phyloP scores from a whole-genome alignment of 2,888 invertebrate genomes.

The Ametastegia equiseti region DNA sequence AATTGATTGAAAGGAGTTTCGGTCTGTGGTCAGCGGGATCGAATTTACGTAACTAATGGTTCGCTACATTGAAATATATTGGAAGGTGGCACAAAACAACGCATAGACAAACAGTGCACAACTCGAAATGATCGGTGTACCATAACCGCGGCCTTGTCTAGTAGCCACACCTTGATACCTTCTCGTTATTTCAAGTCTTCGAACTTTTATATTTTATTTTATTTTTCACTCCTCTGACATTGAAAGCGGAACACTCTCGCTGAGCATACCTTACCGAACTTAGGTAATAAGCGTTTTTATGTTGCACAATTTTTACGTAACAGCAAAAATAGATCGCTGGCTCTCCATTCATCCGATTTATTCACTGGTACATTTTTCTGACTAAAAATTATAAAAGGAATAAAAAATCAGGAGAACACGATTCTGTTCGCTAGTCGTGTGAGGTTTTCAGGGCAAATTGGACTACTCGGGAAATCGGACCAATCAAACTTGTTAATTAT shows the following conservation, averaged over 20 bases:
- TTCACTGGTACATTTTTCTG: too few species aligned
- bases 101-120: not conserved
- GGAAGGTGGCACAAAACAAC: not conserved
- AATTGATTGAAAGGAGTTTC: not conserved
- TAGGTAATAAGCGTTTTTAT: too few species aligned
- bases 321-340: too few species aligned
- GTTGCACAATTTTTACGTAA: not conserved
- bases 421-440: too few species aligned
- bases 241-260: not conserved
- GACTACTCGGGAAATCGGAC: too few species aligned
- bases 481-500: too few species aligned
- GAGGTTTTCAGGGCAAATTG: too few species aligned
- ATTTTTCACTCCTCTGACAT: too few species aligned
- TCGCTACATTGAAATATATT: not conserved
- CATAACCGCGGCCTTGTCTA: conserved; percentile 66
- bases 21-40: not conserved
- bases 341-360: too few species aligned
- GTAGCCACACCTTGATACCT: conserved; percentile 54
- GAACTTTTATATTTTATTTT: not conserved
- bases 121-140: conserved; percentile 58
- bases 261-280: not conserved
- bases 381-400: too few species aligned
- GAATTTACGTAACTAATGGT: not conserved
- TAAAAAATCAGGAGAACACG: too few species aligned
- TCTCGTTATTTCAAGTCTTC: not conserved